A percentile compares a stretch with the other conserved stretches of the same genome.
Conservation (phyloP, 2,888 invertebrate species). For the Alentia gelatinosa region DNA sequence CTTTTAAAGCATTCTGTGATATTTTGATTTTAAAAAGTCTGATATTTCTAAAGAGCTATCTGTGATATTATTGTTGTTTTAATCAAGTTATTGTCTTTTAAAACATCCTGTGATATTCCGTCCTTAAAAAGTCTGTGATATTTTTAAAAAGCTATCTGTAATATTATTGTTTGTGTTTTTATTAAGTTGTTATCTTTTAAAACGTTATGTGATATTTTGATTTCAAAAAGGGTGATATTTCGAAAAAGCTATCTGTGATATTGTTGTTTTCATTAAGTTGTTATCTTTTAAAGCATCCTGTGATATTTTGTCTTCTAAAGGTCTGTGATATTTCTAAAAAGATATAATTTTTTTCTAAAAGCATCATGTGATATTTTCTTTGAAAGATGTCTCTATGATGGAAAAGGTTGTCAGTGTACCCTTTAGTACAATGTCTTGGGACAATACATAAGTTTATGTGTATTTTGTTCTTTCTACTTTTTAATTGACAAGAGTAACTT, state of each 20-base stretch:
- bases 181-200: not conserved
- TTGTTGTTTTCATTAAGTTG: not conserved
- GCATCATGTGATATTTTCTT: not conserved
- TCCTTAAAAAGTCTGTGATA: not conserved
- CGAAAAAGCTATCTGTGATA: not conserved
- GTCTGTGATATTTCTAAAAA: not conserved
- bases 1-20: not conserved
- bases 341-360: not conserved
- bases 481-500: no score
- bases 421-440: no score
- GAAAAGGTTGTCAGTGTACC: no score
- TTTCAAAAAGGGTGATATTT: no score
- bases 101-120: not conserved
- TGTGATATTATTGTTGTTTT: no score
- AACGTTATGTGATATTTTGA: not conserved
- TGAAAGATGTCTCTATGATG: not conserved
- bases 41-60: not conserved
- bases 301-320: not conserved
- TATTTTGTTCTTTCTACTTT: no score
- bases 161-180: not conserved
- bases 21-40: not conserved
- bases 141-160: not conserved
- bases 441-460: no score
- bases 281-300: not conserved
- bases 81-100: no score